Base-by-base conservation (phyloP, 2,797 vertebrate genomes). In the Dendrocincla tyrannina region DNA sequence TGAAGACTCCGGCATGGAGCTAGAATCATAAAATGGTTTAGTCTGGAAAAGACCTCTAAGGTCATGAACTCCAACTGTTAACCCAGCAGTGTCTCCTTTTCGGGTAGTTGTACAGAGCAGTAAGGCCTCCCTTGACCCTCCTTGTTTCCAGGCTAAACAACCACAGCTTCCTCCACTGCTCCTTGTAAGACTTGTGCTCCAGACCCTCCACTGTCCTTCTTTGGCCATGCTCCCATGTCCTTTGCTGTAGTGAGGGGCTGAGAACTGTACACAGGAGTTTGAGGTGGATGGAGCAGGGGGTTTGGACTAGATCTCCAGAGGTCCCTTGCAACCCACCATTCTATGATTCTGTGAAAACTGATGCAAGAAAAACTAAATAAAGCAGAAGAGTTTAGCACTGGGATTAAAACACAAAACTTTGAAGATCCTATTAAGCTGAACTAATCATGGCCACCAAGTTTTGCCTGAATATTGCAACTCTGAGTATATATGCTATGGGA, bases 141-240 rank as follows among this genome's bases (percentile, higher is more conserved):
- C 25, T 78, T 72, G 66, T 23, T 10, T 53, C 22, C 33, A 47
- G 52, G 33, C 39, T 53, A 53, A 84, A 24, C 25, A 41, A 2
- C 6, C 25, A 27, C 39, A 66, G 22, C 6, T 46, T 15, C 30
- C 30, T 84, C 22, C 66, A 25, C 13, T 2, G 2, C 18, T 84
- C 33, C 33, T 69, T 10, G 33, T 19, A 25, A 35, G 24, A 27
- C 24, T 55, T 35, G 16, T 73, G 12, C 80, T 66, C 33, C 1
- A 1, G 17, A 17, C 10, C 15, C 12, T 72, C 30, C 46, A 10
- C 1, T 41, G 39, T 16, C 9, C 25, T 64, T 70, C n/a, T 52
- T 3, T 59, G 33, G 33, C 20, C 25, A 11, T 15, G 4, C 0
- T 0, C 24, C 44, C 39, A 0, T 39, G 30, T 33, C 25, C 33